Evolutionary conservation across 1,140 invertebrate genomes (phyloP), one percentile per base, ranked within the genome.

Genomic region (Tribolium castaneum): DNA sequence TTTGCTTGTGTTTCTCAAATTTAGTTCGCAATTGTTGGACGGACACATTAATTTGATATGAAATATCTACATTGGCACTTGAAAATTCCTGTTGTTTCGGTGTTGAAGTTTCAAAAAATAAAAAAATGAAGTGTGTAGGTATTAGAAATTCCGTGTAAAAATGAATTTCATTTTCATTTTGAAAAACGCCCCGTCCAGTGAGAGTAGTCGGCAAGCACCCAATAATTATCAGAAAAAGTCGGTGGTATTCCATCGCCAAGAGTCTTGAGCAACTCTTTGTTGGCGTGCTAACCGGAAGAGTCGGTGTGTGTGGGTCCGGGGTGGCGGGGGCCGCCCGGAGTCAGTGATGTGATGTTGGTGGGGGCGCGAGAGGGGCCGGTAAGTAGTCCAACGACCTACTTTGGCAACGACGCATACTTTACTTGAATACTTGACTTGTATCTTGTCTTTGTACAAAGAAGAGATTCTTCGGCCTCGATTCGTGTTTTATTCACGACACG

Each of bases 361-460:
- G 72, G 70, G 56, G 52, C 16, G n/a, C 12, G 19, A 72, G 79
- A 73, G 77, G 59, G 72, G 51, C 70, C 59, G 74, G 49, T 76
- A 75, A 83, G 83, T 84, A 78, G 83, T 77, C 81, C 83, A 77
- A 49, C 80, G 83, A 80, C 81, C 83, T 72, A 84, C 79, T 84
- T 84, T 75, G 70, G 66, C 81, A 76, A 70, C 80, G 76, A 77
- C 76, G 80, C 77, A 82, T 82, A 80, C 78, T 80, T 82, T 74
- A 77, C 75, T 79, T 56, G 50, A 76, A 77, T 77, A 70, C 56
- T 77, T 19, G 66, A 71, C 54, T 59, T 77, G 70, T 79, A 70
- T 71, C 72, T 70, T 77, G 75, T 77, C 71, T 80, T 77, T 80
- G 52, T 50, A 66, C 39, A 73, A 52, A 73, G 71, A 73, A 73